Evolutionary conservation across 2,797 vertebrate species (phyloP).

Genomic region (Rhynchotus rufescens): DNA sequence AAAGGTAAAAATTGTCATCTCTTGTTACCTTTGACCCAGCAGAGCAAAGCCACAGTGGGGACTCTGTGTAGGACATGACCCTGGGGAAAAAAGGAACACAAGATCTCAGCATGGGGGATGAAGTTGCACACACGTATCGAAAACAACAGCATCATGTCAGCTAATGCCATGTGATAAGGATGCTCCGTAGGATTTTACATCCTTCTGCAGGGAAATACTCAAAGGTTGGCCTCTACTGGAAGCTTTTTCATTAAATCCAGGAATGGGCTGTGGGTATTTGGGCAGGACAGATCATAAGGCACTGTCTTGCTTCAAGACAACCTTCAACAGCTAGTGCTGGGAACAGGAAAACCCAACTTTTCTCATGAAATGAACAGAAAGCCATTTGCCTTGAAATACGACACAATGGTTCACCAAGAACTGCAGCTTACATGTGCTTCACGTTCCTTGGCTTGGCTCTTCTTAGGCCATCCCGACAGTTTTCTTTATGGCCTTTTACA

Average conservation of each 20-base stretch:
- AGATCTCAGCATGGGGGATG: slow-evolving; percentile 74
- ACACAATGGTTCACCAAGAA: neutral
- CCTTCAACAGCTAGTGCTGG: neutral
- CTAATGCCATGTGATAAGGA: slow-evolving; percentile 32
- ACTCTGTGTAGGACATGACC: slow-evolving; percentile 82
- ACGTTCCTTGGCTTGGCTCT: neutral
- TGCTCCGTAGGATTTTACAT: slow-evolving; percentile 19
- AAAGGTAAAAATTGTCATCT: slow-evolving; percentile 64
- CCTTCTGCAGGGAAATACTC: neutral
- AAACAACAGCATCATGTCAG: slow-evolving; percentile 15
- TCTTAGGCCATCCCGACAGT: neutral
- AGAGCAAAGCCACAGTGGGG: slow-evolving; percentile 83
- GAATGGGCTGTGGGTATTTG: neutral
- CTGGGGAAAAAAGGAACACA: slow-evolving; percentile 67
- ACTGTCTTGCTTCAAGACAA: neutral
- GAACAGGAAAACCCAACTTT: neutral
- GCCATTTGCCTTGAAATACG: neutral
- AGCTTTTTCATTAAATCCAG: neutral
- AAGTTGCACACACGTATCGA: slow-evolving; percentile 49
- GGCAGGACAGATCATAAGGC: neutral
- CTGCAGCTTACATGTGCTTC: neutral
- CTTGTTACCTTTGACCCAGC: slow-evolving; percentile 80
- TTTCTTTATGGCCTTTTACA: neutral
- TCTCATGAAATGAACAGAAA: neutral
- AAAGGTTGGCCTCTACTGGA: neutral